Evolutionary conservation across 1,140 invertebrate species (phyloP).

Genomic region (Lepidostoma basale): DNA sequence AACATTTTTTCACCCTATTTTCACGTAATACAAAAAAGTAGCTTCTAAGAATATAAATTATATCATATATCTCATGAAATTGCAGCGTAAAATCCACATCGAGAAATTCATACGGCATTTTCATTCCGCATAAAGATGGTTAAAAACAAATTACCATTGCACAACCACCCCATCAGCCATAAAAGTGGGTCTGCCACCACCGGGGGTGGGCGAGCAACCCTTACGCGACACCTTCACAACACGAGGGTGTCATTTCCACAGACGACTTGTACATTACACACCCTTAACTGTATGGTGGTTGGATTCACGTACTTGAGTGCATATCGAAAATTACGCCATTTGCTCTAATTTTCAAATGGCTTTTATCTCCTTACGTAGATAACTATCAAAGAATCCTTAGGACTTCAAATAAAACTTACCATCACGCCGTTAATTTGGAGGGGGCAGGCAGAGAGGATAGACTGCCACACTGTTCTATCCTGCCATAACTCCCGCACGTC

Average conservation of each 20-base stretch:
- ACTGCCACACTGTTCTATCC: no score
- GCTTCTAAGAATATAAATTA: no score
- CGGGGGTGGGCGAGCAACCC: slow-evolving; percentile 1
- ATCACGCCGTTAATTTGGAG: no score
- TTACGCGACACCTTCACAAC: slow-evolving; percentile 18
- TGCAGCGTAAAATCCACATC: not conserved
- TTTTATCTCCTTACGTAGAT: no score
- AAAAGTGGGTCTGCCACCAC: slow-evolving; percentile 8
- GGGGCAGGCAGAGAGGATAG: no score
- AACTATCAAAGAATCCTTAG: no score
- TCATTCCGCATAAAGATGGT: slow-evolving; percentile 20
- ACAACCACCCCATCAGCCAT: not conserved
- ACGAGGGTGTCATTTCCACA: not conserved
- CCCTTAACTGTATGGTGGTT: slow-evolving; percentile 3
- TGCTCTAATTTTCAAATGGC: no score
- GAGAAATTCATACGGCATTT: slow-evolving; percentile 8
- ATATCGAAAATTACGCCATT: not conserved
- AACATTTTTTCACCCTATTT: no score
- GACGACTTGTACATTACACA: slow-evolving; percentile 14
- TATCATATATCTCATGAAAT: not conserved
- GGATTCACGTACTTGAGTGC: not conserved
- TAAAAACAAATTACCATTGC: slow-evolving; percentile 32
- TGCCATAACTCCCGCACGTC: no score
- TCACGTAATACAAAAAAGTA: no score
- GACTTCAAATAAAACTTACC: no score